These are phyloP conservation scores for Melanotaenia trifasciata DNA, from an alignment of 2,797 vertebrate species.

Conservation along the genomic window DNA sequence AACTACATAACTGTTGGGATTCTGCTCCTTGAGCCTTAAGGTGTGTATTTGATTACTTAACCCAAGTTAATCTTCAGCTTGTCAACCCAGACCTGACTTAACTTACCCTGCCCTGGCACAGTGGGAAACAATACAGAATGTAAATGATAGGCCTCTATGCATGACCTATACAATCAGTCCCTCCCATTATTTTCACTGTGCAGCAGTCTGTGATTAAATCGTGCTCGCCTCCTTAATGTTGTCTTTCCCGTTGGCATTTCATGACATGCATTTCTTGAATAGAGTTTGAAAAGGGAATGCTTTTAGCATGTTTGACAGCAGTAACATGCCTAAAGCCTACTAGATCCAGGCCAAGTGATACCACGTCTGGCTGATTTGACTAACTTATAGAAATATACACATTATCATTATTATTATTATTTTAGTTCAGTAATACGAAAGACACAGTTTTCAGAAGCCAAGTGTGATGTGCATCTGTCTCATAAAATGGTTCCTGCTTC, in stretches of 20 bases:
- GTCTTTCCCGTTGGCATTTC: conserved; percentile 10
- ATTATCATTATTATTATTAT: neutral
- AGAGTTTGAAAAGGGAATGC: conserved; percentile 1
- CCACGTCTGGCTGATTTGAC: neutral
- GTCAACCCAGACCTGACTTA: neutral
- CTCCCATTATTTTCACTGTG: neutral
- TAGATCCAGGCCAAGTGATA: conserved; percentile 2
- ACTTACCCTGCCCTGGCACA: neutral
- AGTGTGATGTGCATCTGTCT: conserved; percentile 35
- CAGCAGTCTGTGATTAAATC: conserved; percentile 26
- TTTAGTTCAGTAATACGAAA: neutral
- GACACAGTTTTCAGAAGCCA: conserved; percentile 20
- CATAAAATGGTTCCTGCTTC: conserved; percentile 54
- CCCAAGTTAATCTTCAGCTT: neutral
- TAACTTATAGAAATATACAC: neutral
- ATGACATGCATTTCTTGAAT: neutral
- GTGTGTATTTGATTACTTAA: conserved; percentile 4
- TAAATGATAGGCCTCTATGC: neutral
- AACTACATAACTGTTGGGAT: conserved; percentile 4
- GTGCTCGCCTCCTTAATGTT: neutral
- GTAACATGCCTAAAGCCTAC: neutral
- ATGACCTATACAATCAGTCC: neutral
- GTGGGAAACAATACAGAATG: neutral
- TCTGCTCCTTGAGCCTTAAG: neutral
- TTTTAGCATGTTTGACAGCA: neutral